Conservation (phyloP, 2,113 vertebrate species). For the Colistium nudipinnis region DNA sequence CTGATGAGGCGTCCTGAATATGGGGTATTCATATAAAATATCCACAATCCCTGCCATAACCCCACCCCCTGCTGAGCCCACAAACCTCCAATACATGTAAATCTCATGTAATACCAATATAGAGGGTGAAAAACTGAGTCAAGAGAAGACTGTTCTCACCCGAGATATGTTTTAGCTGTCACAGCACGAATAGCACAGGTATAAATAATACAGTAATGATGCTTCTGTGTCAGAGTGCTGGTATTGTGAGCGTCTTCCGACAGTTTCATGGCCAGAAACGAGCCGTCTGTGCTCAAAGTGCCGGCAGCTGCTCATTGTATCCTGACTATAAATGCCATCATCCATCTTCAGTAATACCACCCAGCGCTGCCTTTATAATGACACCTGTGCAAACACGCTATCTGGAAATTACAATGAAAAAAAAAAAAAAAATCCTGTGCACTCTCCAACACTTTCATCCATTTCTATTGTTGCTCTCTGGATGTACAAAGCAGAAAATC, state of each 20-base stretch:
- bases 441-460: background rate
- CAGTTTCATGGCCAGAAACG: background rate
- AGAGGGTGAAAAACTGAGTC: too few relatives aligned
- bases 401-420: background rate
- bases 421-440: background rate
- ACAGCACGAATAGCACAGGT: background rate
- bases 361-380: constrained; percentile 12
- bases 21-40: background rate
- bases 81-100: background rate
- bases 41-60: background rate
- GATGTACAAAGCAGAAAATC: background rate
- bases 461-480: background rate
- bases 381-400: constrained; percentile 44
- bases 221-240: background rate
- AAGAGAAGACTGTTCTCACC: background rate
- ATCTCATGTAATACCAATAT: background rate
- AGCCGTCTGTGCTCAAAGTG: background rate
- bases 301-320: constrained; percentile 14
- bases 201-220: background rate
- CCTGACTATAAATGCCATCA: constrained; percentile 14
- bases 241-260: too few relatives aligned
- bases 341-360: constrained; percentile 17
- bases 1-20: background rate
- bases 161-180: background rate
- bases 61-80: background rate